A percentile compares a stretch with the other conserved stretches of the same genome.
These are phyloP conservation scores for Xiphophorus birchmanni DNA, from an alignment of 2,797 vertebrate species.

Conservation along the genomic window DNA sequence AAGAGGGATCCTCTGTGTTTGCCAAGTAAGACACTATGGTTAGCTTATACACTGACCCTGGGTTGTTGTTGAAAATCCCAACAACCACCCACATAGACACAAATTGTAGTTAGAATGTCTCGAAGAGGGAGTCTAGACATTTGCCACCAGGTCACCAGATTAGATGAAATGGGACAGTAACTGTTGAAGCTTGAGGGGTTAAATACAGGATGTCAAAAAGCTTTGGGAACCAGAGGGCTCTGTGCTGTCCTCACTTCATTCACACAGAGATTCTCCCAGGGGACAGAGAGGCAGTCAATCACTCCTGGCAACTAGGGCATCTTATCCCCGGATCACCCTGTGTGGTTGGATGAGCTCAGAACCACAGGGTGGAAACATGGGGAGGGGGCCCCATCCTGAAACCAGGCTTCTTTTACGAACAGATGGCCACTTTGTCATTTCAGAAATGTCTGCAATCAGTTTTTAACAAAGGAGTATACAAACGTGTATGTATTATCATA, in stretches of 20 bases:
- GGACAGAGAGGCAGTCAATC: slow-evolving; percentile 65
- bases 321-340: slow-evolving; percentile 70
- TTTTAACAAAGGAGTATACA: not conserved
- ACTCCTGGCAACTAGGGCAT: slow-evolving; percentile 72
- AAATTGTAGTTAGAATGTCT: slow-evolving; percentile 46
- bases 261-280: slow-evolving; percentile 22
- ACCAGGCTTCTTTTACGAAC: slow-evolving; percentile 25
- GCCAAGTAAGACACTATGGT: not conserved
- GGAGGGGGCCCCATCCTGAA: slow-evolving; percentile 61
- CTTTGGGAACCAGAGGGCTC: slow-evolving; percentile 55
- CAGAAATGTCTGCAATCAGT: not conserved
- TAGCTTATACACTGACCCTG: slow-evolving; percentile 15
- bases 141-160: slow-evolving; percentile 66
- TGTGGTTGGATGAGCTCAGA: slow-evolving; percentile 49
- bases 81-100: slow-evolving; percentile 28
- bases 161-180: slow-evolving; percentile 39
- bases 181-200: slow-evolving; percentile 39
- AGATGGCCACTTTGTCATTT: slow-evolving; percentile 27
- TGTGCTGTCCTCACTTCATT: slow-evolving; percentile 52
- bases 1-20: not conserved
- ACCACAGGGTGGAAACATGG: slow-evolving; percentile 44
- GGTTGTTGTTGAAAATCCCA: not conserved
- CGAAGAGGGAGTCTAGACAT: slow-evolving; percentile 56
- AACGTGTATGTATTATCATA: not conserved
- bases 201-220: slow-evolving; percentile 57